phyloP scores from a whole-genome alignment of 1,140 invertebrate species.

The Hycleus cichorii region DNA sequence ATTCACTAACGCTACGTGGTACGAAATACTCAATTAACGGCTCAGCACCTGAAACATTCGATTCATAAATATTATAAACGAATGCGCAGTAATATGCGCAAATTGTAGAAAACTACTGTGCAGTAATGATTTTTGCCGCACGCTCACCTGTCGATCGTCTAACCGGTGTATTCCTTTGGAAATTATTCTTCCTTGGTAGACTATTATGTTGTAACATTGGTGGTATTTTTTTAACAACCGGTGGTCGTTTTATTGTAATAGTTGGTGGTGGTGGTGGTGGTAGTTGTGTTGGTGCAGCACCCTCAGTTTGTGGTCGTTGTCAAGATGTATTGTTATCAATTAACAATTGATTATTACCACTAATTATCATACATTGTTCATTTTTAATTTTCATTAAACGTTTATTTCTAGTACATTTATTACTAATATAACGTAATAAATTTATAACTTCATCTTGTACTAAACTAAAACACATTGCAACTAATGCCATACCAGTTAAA shows the following conservation, averaged over 20 bases:
- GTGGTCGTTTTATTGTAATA: slow-evolving; percentile 26
- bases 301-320: slow-evolving; percentile 51
- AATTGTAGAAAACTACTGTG: no score
- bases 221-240: slow-evolving; percentile 42
- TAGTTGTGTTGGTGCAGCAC: slow-evolving; percentile 35
- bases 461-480: slow-evolving; percentile 95
- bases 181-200: slow-evolving; percentile 54
- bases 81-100: no score
- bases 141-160: slow-evolving; percentile 52
- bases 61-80: no score
- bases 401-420: slow-evolving; percentile 25
- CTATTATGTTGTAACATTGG: slow-evolving; percentile 51
- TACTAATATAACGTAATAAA: slow-evolving; percentile 42
- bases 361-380: slow-evolving; percentile 50
- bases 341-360: no score
- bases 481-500: slow-evolving; percentile 86
- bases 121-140: no score
- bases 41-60: slow-evolving; percentile 39
- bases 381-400: slow-evolving; percentile 39
- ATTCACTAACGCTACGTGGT: slow-evolving; percentile 72
- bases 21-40: slow-evolving; percentile 72
- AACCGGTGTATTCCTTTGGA: slow-evolving; percentile 56
- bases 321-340: slow-evolving; percentile 44
- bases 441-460: slow-evolving; percentile 80
- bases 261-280: not conserved